These are phyloP conservation scores for Lithobates sylvaticus DNA, from an alignment of 2,797 vertebrate genomes.

Conservation along the genomic window DNA sequence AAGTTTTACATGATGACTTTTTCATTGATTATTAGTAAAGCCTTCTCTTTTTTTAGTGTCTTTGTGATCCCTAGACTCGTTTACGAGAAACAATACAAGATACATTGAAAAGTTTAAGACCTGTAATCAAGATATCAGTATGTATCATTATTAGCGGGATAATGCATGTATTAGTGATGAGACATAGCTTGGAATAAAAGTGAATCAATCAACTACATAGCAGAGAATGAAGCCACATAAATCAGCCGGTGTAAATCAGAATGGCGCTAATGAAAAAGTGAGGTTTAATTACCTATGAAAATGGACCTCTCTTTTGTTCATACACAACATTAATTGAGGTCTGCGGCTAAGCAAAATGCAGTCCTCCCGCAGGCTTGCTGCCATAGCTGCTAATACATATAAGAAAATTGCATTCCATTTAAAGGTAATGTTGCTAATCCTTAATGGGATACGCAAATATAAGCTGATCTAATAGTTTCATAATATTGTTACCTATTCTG, in stretches of 20 bases:
- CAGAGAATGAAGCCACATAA: constrained; percentile 8
- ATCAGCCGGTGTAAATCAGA: neutral
- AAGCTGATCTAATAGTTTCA: neutral
- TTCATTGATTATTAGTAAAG: too few relatives aligned
- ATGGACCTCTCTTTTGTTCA: neutral
- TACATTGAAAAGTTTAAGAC: neutral
- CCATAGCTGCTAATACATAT: neutral
- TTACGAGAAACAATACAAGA: neutral
- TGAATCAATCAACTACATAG: constrained; percentile 19
- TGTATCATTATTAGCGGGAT: neutral
- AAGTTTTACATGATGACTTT: too few relatives aligned
- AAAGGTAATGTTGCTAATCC: constrained; percentile 3
- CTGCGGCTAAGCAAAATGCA: neutral
- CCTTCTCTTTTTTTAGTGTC: too few relatives aligned
- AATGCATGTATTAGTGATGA: neutral
- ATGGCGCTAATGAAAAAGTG: constrained; percentile 5
- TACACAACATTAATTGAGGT: constrained; percentile 13
- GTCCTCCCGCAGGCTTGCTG: neutral
- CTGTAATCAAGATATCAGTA: neutral
- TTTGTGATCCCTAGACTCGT: too few relatives aligned
- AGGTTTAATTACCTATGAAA: constrained; percentile 28
- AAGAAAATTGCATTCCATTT: constrained; percentile 7
- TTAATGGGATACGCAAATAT: neutral
- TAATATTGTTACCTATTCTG: neutral
- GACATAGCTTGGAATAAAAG: constrained; percentile 5